phyloP scores from a whole-genome alignment of 2,888 invertebrate species.

The Zygothrica quintamaculata region DNA sequence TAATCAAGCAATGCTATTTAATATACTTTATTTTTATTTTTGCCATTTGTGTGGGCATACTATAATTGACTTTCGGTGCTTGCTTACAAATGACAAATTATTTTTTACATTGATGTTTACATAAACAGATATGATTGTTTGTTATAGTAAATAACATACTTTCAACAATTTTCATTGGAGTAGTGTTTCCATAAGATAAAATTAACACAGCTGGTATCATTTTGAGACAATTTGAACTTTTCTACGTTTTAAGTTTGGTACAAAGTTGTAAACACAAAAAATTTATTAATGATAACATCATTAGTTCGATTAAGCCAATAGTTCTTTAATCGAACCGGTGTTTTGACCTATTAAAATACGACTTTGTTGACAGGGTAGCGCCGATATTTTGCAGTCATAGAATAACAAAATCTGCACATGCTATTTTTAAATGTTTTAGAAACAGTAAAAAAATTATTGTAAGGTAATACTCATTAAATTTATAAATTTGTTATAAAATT shows the following conservation, averaged over 20 bases:
- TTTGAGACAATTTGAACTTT: conserved; percentile 10
- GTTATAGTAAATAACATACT: conserved; percentile 31
- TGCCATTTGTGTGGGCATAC: too few relatives aligned
- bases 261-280: conserved; percentile 36
- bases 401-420: too few relatives aligned
- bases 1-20: too few relatives aligned
- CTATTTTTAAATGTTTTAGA: too few relatives aligned
- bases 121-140: not conserved
- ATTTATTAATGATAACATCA: conserved; percentile 5
- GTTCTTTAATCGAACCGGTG: conserved; percentile 14
- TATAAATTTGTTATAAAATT: too few relatives aligned
- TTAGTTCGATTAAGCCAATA: not conserved
- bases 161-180: conserved; percentile 46
- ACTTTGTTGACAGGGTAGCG: not conserved
- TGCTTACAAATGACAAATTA: not conserved
- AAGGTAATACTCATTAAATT: too few relatives aligned
- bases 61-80: too few relatives aligned
- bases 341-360: not conserved
- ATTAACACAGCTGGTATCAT: conserved; percentile 53
- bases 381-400: not conserved
- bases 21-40: too few relatives aligned
- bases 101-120: not conserved
- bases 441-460: too few relatives aligned
- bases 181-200: conserved; percentile 45
- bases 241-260: conserved; percentile 17